phyloP scores from a whole-genome alignment of 2,797 vertebrate species.

The Rallus crepitans region DNA sequence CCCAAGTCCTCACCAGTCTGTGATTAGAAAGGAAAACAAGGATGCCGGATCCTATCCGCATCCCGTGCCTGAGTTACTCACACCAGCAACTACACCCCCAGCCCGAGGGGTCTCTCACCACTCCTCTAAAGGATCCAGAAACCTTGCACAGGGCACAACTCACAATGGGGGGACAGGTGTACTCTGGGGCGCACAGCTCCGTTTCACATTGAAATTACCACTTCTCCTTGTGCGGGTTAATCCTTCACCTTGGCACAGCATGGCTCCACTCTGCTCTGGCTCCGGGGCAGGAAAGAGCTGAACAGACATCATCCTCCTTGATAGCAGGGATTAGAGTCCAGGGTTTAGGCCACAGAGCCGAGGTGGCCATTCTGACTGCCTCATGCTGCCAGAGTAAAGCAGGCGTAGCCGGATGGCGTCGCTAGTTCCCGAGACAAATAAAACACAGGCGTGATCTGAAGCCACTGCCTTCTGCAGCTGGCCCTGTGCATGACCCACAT shows the following conservation, averaged over 20 bases:
- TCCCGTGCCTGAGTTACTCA: neutral
- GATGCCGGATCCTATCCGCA: neutral
- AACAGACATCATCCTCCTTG: rapidly evolving
- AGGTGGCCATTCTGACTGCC: neutral
- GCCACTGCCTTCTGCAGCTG: neutral
- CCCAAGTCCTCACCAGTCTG: neutral
- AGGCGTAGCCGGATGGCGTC: rapidly evolving
- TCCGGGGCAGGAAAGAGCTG: neutral
- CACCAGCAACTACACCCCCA: rapidly evolving
- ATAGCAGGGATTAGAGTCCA: conserved; percentile 1
- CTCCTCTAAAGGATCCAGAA: neutral
- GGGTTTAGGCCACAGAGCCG: neutral
- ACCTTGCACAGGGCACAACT: neutral
- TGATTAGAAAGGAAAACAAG: neutral
- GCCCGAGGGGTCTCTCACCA: neutral
- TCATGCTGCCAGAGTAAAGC: neutral
- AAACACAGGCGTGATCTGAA: rapidly evolving
- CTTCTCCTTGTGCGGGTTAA: rapidly evolving
- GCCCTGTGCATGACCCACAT: rapidly evolving
- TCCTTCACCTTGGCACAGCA: neutral
- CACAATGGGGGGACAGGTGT: too few species aligned
- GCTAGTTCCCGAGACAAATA: neutral
- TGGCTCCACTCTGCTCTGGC: neutral
- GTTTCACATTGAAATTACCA: rapidly evolving
- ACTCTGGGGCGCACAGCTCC: rapidly evolving